Evolutionary conservation across 92 coral and sea anemone genomes (phyloP), one percentile per base, ranked within the genome.

Genomic region (Bergia puertoricense): DNA sequence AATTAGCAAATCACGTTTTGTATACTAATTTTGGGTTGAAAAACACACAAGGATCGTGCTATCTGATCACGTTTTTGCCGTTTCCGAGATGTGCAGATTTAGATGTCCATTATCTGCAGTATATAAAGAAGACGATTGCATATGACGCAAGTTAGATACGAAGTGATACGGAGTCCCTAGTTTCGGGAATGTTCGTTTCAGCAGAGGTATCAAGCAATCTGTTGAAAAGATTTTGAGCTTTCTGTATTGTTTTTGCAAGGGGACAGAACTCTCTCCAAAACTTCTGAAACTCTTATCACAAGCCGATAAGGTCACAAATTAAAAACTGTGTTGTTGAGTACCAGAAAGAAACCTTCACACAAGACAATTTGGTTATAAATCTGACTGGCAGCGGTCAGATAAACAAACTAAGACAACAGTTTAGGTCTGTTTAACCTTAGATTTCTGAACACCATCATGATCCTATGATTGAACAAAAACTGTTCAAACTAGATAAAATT

Each of bases 1-100:
- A 38, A 74, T 20, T 23, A 54, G n/a, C 94, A 90, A 92, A 89
- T 92, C 85, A 86, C 5, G n/a, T 23, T 11, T 77, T n/a, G 56
- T 83, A 14, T 59, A 67, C 84, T 79, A 30, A 20, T 86, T 42
- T 67, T 18, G 51, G 76, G 76, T 36, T 3, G 15, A 42, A 72
- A 72, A 74, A 1, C 18, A 8, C 46, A 74, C 13, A 5, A 46
- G 59, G 67, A 36, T 8, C 15, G 56, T 22, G 51, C 36, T 5
- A 7, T 67, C 75, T 80, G 85, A 18, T 62, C 57, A 66, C 42
- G 65, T 44, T 69, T 0, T 43, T 69, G 45, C 77, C 56, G 74
- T 84, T 46, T 84, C 66, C 37, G 62, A 45, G 67, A 44, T 71
- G 87, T 71, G 65, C 87, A 68, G 45, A 76, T 76, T 76, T 76